A percentile compares a stretch with the other conserved stretches of the same genome.
phyloP scores from a whole-genome alignment of 2,797 vertebrate species.

The Anabacerthia variegaticeps region DNA sequence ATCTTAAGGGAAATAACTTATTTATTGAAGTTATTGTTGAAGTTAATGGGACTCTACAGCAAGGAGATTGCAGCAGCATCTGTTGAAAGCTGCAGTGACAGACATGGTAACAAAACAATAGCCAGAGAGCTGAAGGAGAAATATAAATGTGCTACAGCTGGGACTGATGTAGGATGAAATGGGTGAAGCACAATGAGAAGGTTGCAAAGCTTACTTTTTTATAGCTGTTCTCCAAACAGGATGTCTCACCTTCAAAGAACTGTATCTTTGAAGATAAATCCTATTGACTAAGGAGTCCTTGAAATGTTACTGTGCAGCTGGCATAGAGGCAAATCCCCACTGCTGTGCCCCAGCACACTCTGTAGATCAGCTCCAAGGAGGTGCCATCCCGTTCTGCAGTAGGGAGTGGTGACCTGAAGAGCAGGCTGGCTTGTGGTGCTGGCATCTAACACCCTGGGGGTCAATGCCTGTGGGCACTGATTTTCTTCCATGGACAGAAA shows the following conservation, averaged over 20 bases:
- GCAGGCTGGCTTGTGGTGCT: neutral
- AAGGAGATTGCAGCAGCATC: neutral
- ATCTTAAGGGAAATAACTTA: neutral
- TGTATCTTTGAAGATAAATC: neutral
- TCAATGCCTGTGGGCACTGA: neutral
- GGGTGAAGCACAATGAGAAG: neutral
- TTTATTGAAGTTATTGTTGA: conserved; percentile 25
- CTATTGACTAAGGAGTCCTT: neutral
- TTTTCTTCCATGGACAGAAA: neutral
- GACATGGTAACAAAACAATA: neutral
- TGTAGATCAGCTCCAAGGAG: neutral
- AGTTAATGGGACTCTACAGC: conserved; percentile 5
- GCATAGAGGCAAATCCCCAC: neutral
- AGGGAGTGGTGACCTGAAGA: neutral
- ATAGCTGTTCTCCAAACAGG: neutral
- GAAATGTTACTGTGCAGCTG: rapidly evolving
- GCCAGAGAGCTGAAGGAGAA: neutral
- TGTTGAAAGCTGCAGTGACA: neutral
- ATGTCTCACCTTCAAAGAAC: neutral
- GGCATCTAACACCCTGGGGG: neutral
- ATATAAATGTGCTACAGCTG: neutral
- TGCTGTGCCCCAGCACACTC: rapidly evolving
- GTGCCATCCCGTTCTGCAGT: neutral
- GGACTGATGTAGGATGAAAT: neutral
- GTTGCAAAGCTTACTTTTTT: neutral